phyloP scores from a whole-genome alignment of 2,888 invertebrate species.

The Hecatera dysodea region DNA sequence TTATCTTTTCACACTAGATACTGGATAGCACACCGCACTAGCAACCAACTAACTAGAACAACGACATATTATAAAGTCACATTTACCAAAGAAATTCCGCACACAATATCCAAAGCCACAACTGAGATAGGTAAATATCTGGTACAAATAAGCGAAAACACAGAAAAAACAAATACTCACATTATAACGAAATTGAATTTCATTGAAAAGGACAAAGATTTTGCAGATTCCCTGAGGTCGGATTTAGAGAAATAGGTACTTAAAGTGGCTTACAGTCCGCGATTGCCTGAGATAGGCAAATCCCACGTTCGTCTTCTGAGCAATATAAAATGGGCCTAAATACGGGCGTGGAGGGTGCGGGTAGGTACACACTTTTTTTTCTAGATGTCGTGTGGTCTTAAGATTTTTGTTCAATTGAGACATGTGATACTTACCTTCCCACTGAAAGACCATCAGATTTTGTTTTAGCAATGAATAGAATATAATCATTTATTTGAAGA shows the following conservation, averaged over 20 bases:
- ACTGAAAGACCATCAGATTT: no score
- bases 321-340: conserved; percentile 77
- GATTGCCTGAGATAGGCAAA: conserved; percentile 86
- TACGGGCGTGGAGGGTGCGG: conserved; percentile 68
- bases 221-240: conserved; percentile 77
- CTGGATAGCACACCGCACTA: background rate
- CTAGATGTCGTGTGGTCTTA: no score
- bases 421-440: no score
- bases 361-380: conserved; percentile 35
- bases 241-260: conserved; percentile 83
- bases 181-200: conserved; percentile 85
- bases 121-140: conserved; percentile 57
- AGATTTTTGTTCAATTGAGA: no score
- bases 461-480: no score
- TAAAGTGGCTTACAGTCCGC: conserved; percentile 84
- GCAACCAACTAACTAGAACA: background rate
- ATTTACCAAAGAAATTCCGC: background rate
- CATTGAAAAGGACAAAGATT: conserved; percentile 85
- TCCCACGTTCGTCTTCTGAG: conserved; percentile 76
- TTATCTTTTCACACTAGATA: conserved; percentile 1
- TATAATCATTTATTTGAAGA: no score
- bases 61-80: conserved; percentile 8
- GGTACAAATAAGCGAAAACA: conserved; percentile 68
- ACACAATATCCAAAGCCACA: conserved; percentile 14
- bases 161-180: conserved; percentile 76